Conservation (phyloP, 1,140 invertebrate species). For the Pygmarrhopalites habei region DNA sequence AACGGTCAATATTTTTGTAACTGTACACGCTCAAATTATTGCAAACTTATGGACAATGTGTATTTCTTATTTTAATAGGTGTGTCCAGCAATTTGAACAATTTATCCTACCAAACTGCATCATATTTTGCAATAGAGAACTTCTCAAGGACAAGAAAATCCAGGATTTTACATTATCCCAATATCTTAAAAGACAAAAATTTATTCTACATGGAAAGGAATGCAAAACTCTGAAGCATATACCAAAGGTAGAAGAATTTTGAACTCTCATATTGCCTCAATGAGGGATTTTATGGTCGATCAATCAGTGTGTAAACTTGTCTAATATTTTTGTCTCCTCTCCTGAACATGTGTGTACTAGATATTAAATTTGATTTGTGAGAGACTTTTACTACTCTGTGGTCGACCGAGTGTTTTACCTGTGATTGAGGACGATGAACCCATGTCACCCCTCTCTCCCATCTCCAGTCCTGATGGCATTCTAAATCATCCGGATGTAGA, state of each 20-base stretch:
- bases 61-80: too few relatives aligned
- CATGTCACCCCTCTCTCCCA: background rate
- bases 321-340: too few relatives aligned
- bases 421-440: conserved; percentile 28
- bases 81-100: conserved; percentile 74
- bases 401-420: conserved; percentile 38
- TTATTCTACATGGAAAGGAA: conserved; percentile 70
- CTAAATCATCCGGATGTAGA: conserved; percentile 7
- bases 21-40: too few relatives aligned
- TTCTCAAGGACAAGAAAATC: conserved; percentile 49
- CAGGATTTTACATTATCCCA: conserved; percentile 59
- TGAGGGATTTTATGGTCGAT: too few relatives aligned
- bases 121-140: conserved; percentile 57
- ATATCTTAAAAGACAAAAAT: conserved; percentile 64
- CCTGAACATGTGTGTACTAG: too few relatives aligned
- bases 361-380: conserved; percentile 69
- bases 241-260: conserved; percentile 66
- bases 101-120: conserved; percentile 71
- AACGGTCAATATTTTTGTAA: too few relatives aligned
- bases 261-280: too few relatives aligned
- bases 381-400: conserved; percentile 61
- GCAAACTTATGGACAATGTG: too few relatives aligned
- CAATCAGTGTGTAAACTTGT: too few relatives aligned
- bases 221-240: conserved; percentile 66
- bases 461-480: background rate